These are phyloP conservation scores for Amblyornis subalaris DNA, from an alignment of 2,113 vertebrate genomes.

Conservation along the genomic window DNA sequence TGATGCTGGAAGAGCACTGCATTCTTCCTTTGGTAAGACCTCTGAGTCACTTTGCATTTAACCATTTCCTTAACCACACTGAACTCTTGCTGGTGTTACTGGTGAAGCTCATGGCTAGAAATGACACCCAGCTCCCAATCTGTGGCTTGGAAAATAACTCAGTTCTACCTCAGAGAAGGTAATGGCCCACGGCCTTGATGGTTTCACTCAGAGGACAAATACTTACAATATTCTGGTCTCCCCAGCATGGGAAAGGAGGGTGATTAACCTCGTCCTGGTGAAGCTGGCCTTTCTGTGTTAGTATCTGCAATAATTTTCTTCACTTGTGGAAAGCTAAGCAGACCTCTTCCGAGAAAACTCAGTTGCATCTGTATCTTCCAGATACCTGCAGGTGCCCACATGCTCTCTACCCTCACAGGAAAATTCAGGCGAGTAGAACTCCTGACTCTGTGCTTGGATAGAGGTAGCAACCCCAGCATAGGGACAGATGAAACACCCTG, in stretches of 20 bases:
- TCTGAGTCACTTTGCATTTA: neutral
- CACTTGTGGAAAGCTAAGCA: neutral
- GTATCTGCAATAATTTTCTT: neutral
- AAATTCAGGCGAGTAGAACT: neutral
- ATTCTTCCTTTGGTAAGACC: neutral
- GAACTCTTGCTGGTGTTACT: neutral
- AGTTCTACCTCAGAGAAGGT: neutral
- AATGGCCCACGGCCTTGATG: neutral
- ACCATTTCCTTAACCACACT: neutral
- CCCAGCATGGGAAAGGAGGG: neutral
- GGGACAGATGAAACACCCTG: neutral
- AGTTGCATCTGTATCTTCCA: neutral
- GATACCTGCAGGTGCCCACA: neutral
- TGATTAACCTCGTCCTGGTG: neutral
- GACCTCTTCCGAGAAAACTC: neutral
- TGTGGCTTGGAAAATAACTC: neutral
- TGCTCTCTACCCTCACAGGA: neutral
- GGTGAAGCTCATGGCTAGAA: neutral
- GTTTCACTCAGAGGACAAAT: neutral
- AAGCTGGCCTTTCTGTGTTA: neutral
- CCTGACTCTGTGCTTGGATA: neutral
- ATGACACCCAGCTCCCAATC: accelerated
- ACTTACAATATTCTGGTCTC: neutral
- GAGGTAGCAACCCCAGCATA: neutral
- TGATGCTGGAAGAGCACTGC: neutral